Evolutionary conservation across 2,888 invertebrate species (phyloP).

Genomic region (Philereme vetulata): DNA sequence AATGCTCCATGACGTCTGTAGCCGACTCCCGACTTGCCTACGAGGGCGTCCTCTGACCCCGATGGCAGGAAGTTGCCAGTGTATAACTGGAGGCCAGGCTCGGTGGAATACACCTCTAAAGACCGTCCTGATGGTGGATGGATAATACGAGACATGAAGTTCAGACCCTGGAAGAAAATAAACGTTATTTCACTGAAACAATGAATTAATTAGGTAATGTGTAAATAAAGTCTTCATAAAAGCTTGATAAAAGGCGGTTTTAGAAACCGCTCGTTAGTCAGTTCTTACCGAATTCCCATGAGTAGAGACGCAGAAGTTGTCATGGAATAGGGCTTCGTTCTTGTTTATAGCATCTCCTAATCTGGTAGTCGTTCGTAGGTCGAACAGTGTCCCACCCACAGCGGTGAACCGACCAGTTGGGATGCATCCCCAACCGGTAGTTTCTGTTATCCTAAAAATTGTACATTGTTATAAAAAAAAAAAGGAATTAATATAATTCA

Average conservation of each 20-base stretch:
- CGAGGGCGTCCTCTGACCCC: conserved; percentile 58
- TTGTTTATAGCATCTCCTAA: conserved; percentile 87
- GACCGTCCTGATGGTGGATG: conserved; percentile 89
- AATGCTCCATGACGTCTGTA: conserved; percentile 92
- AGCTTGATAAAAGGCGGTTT: too few relatives aligned
- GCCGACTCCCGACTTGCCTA: conserved; percentile 65
- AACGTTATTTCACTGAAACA: too few relatives aligned
- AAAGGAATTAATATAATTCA: too few relatives aligned
- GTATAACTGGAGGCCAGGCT: conserved; percentile 96
- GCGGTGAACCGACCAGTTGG: conserved; percentile 64
- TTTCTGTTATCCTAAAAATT: conserved; percentile 66
- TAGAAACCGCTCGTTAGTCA: too few relatives aligned
- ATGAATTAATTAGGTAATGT: too few relatives aligned
- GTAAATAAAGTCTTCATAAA: too few relatives aligned
- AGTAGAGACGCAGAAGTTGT: conserved; percentile 90
- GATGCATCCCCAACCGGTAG: conserved; percentile 57
- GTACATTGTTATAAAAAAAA: too few relatives aligned
- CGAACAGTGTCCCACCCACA: conserved; percentile 88
- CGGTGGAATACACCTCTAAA: conserved; percentile 91
- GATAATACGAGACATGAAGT: conserved; percentile 76
- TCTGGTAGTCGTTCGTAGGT: conserved; percentile 86
- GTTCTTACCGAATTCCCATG: conserved; percentile 55
- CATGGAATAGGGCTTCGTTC: conserved; percentile 89
- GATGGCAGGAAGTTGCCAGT: conserved; percentile 90
- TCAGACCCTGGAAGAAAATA: conserved; percentile 50